Conservation (phyloP, 2,113 vertebrate genomes). For the Crotophaga sulcirostris region DNA sequence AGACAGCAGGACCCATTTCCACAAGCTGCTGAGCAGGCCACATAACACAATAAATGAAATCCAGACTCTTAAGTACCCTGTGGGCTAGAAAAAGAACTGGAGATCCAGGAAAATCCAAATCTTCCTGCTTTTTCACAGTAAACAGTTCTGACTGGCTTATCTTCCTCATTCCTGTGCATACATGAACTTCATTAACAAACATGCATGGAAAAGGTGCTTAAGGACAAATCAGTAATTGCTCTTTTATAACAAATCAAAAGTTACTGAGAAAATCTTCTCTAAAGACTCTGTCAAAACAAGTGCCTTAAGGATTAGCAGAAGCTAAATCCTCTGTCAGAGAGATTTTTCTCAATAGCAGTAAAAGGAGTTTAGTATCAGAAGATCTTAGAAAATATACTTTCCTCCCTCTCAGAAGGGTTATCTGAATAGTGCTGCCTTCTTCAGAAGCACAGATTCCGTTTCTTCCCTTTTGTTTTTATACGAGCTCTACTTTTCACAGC, state of each 20-base stretch:
- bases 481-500: neutral
- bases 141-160: conserved; percentile 38
- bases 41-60: conserved; percentile 58
- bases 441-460: conserved; percentile 10
- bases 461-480: neutral
- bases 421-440: conserved; percentile 5
- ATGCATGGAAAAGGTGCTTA: conserved; percentile 37
- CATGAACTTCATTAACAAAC: conserved; percentile 68
- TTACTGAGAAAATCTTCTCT: conserved; percentile 69
- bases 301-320: conserved; percentile 75
- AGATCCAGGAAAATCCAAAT: conserved; percentile 49
- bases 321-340: conserved; percentile 74
- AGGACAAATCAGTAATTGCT: conserved; percentile 72
- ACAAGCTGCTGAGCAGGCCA: conserved; percentile 58
- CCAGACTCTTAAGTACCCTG: conserved; percentile 31
- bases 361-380: conserved; percentile 73
- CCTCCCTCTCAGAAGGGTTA: neutral
- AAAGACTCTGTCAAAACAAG: conserved; percentile 80
- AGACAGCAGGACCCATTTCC: conserved; percentile 28
- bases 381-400: conserved; percentile 65
- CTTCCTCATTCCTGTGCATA: conserved; percentile 11
- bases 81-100: neutral
- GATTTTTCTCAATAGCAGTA: conserved; percentile 66
- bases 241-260: conserved; percentile 70
- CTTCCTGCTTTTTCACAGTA: conserved; percentile 30